Evolutionary conservation across 2,888 invertebrate genomes (phyloP).

Genomic region (Leptopilina syphax): DNA sequence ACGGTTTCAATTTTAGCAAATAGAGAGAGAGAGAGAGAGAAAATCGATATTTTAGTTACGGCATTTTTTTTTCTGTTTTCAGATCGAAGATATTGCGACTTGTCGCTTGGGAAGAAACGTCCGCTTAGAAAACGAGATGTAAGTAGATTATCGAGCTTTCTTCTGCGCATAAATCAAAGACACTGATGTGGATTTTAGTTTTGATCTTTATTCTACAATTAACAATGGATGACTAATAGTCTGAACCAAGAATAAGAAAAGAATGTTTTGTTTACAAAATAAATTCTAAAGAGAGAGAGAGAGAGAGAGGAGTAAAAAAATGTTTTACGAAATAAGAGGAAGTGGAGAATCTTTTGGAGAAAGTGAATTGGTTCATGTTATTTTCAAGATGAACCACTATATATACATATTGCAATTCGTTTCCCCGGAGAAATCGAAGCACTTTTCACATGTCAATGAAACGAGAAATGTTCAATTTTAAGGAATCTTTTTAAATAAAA

Average conservation of each 20-base stretch:
- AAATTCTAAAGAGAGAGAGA: too few relatives aligned
- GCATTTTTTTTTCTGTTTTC: neutral
- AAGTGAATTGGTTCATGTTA: constrained; percentile 50
- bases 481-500: neutral
- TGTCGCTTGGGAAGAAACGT: neutral
- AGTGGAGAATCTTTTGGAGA: constrained; percentile 48
- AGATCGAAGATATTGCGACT: constrained; percentile 2
- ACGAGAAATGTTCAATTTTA: neutral
- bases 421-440: constrained; percentile 60
- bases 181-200: too few relatives aligned
- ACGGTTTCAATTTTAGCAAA: constrained; percentile 6
- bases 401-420: constrained; percentile 58
- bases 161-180: constrained; percentile 5
- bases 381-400: constrained; percentile 40
- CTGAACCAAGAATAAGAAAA: too few relatives aligned
- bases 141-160: constrained; percentile 21
- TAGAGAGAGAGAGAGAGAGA: neutral
- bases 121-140: constrained; percentile 3
- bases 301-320: constrained; percentile 39
- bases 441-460: constrained; percentile 45
- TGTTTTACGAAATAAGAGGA: constrained; percentile 38
- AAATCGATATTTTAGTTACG: neutral
- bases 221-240: too few relatives aligned
- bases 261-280: too few relatives aligned
- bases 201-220: too few relatives aligned